Conservation (phyloP, 1,140 invertebrate species). For the Frieseomelitta varia region DNA sequence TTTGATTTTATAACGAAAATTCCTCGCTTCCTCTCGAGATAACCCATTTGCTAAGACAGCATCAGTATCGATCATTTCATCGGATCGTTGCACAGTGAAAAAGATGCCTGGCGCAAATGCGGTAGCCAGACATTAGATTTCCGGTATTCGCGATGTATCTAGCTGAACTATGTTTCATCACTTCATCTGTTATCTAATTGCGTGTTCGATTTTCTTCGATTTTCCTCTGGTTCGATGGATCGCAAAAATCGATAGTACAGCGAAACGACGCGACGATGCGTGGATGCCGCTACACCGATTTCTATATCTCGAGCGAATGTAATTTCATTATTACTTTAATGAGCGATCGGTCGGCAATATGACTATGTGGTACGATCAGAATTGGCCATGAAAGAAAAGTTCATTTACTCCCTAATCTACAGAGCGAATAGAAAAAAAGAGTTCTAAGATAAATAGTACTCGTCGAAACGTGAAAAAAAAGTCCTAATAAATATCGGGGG, state of each 20-base stretch:
- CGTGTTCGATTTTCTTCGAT: background rate
- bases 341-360: conserved; percentile 58
- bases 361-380: conserved; percentile 39
- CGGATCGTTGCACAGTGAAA: background rate
- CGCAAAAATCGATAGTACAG: conserved; percentile 11
- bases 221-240: background rate
- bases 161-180: background rate
- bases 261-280: conserved; percentile 57
- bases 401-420: too few relatives aligned
- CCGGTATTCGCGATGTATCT: conserved; percentile 19
- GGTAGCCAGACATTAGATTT: conserved; percentile 31
- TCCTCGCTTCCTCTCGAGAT: conserved; percentile 9
- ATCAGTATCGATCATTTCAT: conserved; percentile 4
- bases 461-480: too few relatives aligned
- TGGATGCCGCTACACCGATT: conserved; percentile 54
- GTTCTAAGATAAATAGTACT: too few relatives aligned
- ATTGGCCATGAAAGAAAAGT: too few relatives aligned
- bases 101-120: background rate
- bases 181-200: conserved; percentile 3
- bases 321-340: conserved; percentile 67
- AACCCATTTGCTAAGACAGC: background rate
- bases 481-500: too few relatives aligned
- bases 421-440: too few relatives aligned
- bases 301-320: conserved; percentile 46
- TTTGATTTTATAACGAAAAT: conserved; percentile 42